Evolutionary conservation across 1,140 invertebrate genomes (phyloP), one percentile per base, ranked within the genome.

Genomic region (Hestina assimilis): DNA sequence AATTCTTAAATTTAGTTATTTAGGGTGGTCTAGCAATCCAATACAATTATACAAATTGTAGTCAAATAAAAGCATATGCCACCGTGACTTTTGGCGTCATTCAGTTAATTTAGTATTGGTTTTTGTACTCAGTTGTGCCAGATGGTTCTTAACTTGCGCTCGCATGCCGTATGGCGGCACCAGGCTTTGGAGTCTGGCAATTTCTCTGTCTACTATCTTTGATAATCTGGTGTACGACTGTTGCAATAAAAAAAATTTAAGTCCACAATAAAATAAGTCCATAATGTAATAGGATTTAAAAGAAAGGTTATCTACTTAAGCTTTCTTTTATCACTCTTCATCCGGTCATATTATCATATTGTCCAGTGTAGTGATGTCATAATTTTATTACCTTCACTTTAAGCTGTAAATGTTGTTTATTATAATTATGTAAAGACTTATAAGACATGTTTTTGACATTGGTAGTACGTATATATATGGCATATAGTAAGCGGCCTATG

Each of bases 131-230:
- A 61, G 59, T 62, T 28, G 33, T 45, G 59, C 80, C 83, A 86
- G 72, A 86, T 86, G 83, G 72, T 50, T n/a, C 8, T 48, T 33
- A 21, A 31, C 29, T 11, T 21, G 28, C 28, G 45, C 11, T 45
- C 75, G 82, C 69, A 75, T 62, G 61, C 83, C 80, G 75, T 86
- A 79, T 86, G 83, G 74, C 72, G 69, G 55, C 60, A 53, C 35
- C 57, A 43, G 48, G 56, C 58, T 41, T 45, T 17, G 66, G 68
- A 73, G 67, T 60, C 63, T 73, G 69, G 59, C 69, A 83, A 83
- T 86, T 82, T 83, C 66, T 59, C 77, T 79, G 79, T 86, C 83
- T 72, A 59, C 65, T 63, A 69, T 77, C 67, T 74, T 64, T 63
- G 57, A 64, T 73, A 67, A 79, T 79, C 74, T 75, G 68, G 57